Evolutionary conservation across 2,113 vertebrate species (phyloP), one percentile per base, ranked within the genome.

Genomic region (Arvicanthis niloticus): DNA sequence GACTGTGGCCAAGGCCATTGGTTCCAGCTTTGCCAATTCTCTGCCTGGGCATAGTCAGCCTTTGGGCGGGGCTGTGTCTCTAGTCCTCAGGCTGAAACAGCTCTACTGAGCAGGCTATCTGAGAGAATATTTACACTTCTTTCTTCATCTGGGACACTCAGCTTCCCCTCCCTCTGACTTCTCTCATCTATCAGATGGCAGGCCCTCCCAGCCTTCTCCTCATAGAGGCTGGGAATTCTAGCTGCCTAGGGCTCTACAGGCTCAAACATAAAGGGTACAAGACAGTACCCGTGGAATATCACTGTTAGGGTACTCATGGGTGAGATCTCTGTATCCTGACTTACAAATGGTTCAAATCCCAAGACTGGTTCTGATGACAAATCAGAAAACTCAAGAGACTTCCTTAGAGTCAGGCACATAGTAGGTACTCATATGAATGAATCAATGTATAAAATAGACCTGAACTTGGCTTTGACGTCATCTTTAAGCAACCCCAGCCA

Each of bases 401-500:
- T 34, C 58, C 42, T 19, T 17, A 17, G 62, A 86, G 67, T 4
- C 53, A 1, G 12, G 53, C 9, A n/a, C 13, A 65, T 4, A 51
- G 17, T 15, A 31, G 16, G 29, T 70, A 17, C 70, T 91, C 51
- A 76, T 10, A 29, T 37, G 65, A 81, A 90, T 16, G 68, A 82
- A 62, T 73, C 78, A 53, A 22, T 22, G 75, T 65, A 16, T 37
- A 60, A 75, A 84, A 15, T 31, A 84, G 56, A 80, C n/a, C 45
- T 45, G 7, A 21, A n/a, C 21, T 45, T 34, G 73, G 53, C 26
- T 92, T 70, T 65, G 9, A 37, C 53, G 45, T 51, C 8, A 78
- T n/a, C 22, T 34, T 10, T 37, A 17, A 6, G 1, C 0, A 40
- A 56, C 8, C 10, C 21, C 0, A 51, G n/a, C 42, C 2, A 10